Evolutionary conservation across 2,113 vertebrate species (phyloP), one percentile per base, ranked within the genome.

Genomic region (Ornithorhynchus anatinus): DNA sequence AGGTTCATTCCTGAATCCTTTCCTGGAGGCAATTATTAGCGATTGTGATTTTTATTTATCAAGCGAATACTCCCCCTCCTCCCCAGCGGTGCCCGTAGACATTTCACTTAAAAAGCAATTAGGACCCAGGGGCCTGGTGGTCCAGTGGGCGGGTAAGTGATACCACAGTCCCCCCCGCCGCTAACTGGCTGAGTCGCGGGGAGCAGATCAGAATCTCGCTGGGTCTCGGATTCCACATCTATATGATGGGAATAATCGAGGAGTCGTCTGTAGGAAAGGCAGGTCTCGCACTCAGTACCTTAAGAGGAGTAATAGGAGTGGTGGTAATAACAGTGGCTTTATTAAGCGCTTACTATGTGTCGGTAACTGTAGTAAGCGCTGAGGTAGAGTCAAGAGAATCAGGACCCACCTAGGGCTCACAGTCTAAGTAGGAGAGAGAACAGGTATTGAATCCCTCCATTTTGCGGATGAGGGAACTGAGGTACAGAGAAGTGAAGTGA

Each of bases 21-120:
- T 20, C 0, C 6, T 16, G 8, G 20, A 81, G 60, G 72, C 52
- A 54, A 48, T 69, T 77, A 77, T 72, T 72, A 84, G 69, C 39
- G 67, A 44, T 56, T 47, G 69, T 35, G n/a, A 40, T 58, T 81
- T n/a, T 77, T 72, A 76, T 76, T 74, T 75, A 60, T 75, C 75
- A 63, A 58, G 66, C 45, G 29, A 51, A 40, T 36, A 31, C 17
- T 23, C 40, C 72, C n/a, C 69, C 17, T 35, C 51, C 44, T 61
- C 56, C 74, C 72, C 75, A 79, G 75, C 71, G 74, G 80, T 54
- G 16, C 69, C 44, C 44, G 39, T 33, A 57, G 80, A 85, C 80
- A 72, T 69, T 75, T 77, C 72, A 77, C 67, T 79, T 81, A 75
- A 80, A 75, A 74, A 17, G 52, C 66, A 77, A 50, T 83, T 77